Evolutionary conservation across 2,113 vertebrate species (phyloP).

Genomic region (Hepsetus odoe): DNA sequence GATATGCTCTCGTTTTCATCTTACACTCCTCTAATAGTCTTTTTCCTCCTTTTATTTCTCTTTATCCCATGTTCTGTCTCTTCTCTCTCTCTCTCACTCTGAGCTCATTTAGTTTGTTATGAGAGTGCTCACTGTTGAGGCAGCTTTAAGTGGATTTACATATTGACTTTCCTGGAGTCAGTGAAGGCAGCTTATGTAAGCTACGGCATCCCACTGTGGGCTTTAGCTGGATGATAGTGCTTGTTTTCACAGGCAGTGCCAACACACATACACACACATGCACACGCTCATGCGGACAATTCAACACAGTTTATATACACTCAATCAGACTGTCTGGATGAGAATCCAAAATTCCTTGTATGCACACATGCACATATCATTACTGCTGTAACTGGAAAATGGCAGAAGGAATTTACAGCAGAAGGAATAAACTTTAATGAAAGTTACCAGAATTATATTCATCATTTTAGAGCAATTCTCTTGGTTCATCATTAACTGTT

Average conservation of each 20-base stretch:
- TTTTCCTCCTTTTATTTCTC: conserved; percentile 3
- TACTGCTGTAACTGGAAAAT: not conserved
- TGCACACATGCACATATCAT: conserved; percentile 35
- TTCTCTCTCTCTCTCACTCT: conserved; percentile 21
- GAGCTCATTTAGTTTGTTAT: conserved; percentile 37
- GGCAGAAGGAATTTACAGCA: too few relatives aligned
- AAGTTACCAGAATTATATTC: not conserved
- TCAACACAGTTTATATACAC: conserved; percentile 28
- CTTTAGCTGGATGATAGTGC: conserved; percentile 75
- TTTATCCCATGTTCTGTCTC: not conserved
- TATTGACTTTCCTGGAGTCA: conserved; percentile 74
- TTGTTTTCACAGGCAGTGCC: conserved; percentile 75
- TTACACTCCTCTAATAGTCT: too few relatives aligned
- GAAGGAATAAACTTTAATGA: not conserved
- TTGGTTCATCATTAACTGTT: too few relatives aligned
- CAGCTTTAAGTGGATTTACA: conserved; percentile 77
- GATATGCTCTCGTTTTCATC: too few relatives aligned
- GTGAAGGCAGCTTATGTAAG: conserved; percentile 66
- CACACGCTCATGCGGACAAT: conserved; percentile 19
- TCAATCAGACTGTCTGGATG: conserved; percentile 41
- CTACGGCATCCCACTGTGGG: conserved; percentile 69
- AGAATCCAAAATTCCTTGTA: not conserved
- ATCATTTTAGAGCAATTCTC: too few relatives aligned
- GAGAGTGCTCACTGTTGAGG: conserved; percentile 70
- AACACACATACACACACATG: conserved; percentile 52